Percentiles rank a stretch among this genome's conserved stretches.
phyloP scores from a whole-genome alignment of 2,888 invertebrate species.

The Caenorhabditis afra region DNA sequence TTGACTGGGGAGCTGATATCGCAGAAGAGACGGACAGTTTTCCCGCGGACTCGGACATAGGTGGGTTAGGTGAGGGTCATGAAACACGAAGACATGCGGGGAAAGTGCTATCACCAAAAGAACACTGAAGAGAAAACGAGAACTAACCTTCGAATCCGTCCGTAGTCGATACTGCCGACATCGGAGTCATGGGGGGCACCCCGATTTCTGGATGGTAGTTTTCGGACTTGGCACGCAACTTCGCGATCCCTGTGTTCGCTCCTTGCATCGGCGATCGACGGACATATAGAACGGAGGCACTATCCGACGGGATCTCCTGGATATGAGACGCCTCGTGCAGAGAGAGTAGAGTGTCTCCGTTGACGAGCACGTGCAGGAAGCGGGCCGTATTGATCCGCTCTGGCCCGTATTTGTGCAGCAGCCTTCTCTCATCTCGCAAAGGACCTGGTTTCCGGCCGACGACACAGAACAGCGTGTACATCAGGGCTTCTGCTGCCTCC shows the following conservation, averaged over 20 bases:
- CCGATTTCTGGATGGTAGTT: constrained; percentile 22
- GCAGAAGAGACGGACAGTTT: constrained; percentile 27
- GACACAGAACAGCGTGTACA: constrained; percentile 84
- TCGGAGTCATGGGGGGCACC: constrained; percentile 56
- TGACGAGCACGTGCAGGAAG: constrained; percentile 75
- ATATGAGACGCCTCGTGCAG: constrained; percentile 77
- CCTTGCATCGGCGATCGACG: constrained; percentile 70
- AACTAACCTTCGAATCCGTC: constrained; percentile 48
- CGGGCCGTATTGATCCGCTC: constrained; percentile 67
- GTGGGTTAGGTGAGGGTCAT: constrained; percentile 15
- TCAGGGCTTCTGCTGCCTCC: constrained; percentile 95
- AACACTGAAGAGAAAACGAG: not conserved
- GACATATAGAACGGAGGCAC: constrained; percentile 62
- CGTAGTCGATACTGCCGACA: constrained; percentile 44
- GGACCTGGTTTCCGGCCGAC: constrained; percentile 58
- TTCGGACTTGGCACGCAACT: constrained; percentile 45
- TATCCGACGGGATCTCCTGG: constrained; percentile 50
- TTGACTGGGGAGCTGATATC: constrained; percentile 12
- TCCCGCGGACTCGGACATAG: constrained; percentile 20
- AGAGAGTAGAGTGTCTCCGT: constrained; percentile 74
- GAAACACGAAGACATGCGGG: constrained; percentile 6
- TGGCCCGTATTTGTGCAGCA: constrained; percentile 73
- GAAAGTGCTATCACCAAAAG: not conserved
- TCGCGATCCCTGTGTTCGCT: constrained; percentile 65
- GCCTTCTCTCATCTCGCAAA: constrained; percentile 70